Evolutionary conservation across 2,888 invertebrate genomes (phyloP).

Genomic region (Drosophila paracracens): DNA sequence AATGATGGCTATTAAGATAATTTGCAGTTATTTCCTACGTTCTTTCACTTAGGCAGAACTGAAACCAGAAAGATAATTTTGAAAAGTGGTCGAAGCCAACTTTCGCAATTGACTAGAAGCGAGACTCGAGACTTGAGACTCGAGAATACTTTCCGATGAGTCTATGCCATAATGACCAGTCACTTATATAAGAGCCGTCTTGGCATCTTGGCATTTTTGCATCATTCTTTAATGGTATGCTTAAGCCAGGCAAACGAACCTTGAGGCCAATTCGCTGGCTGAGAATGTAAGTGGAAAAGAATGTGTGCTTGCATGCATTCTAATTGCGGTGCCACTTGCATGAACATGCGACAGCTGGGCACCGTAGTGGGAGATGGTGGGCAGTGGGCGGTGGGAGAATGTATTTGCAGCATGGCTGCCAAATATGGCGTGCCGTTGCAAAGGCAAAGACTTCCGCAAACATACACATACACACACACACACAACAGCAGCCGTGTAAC

Average conservation of each 20-base stretch:
- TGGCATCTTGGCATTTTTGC: conserved; percentile 15
- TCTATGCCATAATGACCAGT: conserved; percentile 8
- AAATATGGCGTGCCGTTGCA: conserved; percentile 67
- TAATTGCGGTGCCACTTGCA: conserved; percentile 71
- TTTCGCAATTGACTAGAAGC: conserved; percentile 3
- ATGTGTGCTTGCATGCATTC: conserved; percentile 71
- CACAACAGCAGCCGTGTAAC: conserved; percentile 6
- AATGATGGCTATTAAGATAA: conserved; percentile 20
- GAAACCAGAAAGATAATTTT: conserved; percentile 24
- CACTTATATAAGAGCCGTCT: conserved; percentile 18
- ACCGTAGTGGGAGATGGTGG: conserved; percentile 5
- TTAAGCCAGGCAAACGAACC: conserved; percentile 39
- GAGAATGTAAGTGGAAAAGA: conserved; percentile 47
- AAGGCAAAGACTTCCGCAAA: conserved; percentile 72
- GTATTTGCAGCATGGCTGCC: conserved; percentile 35
- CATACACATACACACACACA: conserved; percentile 21
- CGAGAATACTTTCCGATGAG: not conserved
- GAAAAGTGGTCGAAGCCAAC: conserved; percentile 8
- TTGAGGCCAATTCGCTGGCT: conserved; percentile 57
- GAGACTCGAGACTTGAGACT: not conserved
- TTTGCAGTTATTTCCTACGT: not conserved
- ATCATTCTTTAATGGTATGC: conserved; percentile 51
- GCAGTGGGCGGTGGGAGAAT: conserved; percentile 1
- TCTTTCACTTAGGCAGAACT: conserved; percentile 10
- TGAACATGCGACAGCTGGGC: conserved; percentile 26